Base-by-base conservation (phyloP, 2,888 invertebrate species). In the Sesamia inferens region DNA sequence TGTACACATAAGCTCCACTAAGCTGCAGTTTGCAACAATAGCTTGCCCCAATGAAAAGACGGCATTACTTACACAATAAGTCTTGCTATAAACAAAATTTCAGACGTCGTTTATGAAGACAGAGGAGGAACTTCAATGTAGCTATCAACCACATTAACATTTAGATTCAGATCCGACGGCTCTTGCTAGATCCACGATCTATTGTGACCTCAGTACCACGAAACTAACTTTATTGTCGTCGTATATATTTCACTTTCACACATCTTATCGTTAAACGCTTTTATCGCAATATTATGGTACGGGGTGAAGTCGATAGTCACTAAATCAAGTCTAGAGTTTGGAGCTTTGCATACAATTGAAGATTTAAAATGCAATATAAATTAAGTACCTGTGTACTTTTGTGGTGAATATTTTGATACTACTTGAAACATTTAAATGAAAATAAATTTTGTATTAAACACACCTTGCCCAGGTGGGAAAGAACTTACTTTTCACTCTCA, bases 141-240 rank as follows among this genome's bases (percentile, higher is more conserved):
- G 68, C 65, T 74, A 71, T 82, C 68, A 71, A 79, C 71, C 58
- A 69, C 78, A 87, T 88, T 87, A 83, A 86, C 87, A 88, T 89
- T 88, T 84, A 85, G 82, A 89, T 87, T 87, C 83, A 76, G 80
- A 78, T 55, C 74, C 71, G 76, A 83, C 74, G 78, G 81, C 75
- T 86, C 77, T 82, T 86, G 87, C 75, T 85, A 82, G 82, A 85
- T 87, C 80, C 82, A 63, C 75, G 71, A 79, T 85, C 83, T 84
- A 85, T 82, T 83, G 84, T 76, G 81, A 68, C 61, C 69, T 57
- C 64, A 55, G 71, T 79, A 82, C 83, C 65, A 68, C 42, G 71
- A 62, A 72, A 75, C 69, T 55, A 61, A 51, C 39, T 51, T 57
- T 62, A 66, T 64, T 42, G 44, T n/a, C 47, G 47, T 64, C 39